Conservation (phyloP, 2,797 vertebrate genomes). For the Scolopax bukidnonensis region DNA sequence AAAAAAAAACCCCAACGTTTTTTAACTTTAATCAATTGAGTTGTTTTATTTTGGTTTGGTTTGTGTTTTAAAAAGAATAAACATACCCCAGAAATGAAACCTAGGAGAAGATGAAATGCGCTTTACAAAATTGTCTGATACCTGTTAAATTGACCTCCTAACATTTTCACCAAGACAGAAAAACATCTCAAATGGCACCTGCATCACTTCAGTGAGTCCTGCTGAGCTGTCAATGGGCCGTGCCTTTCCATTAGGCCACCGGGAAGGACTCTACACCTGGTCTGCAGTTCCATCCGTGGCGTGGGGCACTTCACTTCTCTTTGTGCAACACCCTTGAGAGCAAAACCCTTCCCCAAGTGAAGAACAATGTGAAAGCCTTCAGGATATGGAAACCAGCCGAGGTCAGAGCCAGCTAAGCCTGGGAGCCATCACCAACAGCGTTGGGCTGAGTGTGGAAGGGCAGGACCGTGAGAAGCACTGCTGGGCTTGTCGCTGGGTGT, state of each 20-base stretch:
- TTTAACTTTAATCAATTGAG: not conserved
- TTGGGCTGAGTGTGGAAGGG: not conserved
- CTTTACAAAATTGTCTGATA: not conserved
- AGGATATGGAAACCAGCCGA: not conserved
- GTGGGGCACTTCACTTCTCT: not conserved
- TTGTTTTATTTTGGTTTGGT: not conserved
- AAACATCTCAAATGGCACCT: not conserved
- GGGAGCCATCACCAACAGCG: not conserved
- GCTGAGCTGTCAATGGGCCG: rapidly evolving
- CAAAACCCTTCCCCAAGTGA: not conserved
- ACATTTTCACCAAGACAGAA: not conserved
- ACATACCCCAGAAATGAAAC: not conserved
- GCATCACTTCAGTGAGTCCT: not conserved
- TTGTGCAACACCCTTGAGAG: not conserved
- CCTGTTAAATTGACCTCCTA: not conserved
- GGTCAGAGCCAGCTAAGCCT: too few relatives aligned
- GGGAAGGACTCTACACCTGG: rapidly evolving
- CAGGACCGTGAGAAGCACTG: not conserved
- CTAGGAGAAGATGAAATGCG: not conserved
- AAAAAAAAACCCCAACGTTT: not conserved
- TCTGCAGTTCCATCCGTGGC: not conserved
- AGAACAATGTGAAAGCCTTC: not conserved
- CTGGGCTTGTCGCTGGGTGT: not conserved
- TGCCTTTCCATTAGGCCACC: not conserved
- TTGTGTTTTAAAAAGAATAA: not conserved